Base-by-base conservation (phyloP, 2,797 vertebrate genomes). In the Fundulus diaphanus region DNA sequence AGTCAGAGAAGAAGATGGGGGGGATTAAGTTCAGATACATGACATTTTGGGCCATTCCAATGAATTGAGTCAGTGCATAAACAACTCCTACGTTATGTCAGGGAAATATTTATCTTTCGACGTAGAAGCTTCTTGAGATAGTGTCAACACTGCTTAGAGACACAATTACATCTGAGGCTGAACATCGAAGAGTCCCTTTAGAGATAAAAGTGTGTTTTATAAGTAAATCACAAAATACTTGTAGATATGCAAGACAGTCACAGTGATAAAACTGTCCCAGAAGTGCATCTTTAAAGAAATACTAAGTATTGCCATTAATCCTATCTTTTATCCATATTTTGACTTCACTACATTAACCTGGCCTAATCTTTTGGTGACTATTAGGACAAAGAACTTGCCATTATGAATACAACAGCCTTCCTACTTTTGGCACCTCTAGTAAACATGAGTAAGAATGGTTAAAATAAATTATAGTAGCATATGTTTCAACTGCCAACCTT, bases 61-160 rank as follows among this genome's bases (percentile, higher is more conserved):
- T 88, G 75, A 86, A 83, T 85, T 92, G 87, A 94, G 85, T 93
- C 87, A 88, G 88, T 5, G 75, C 54, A 70, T 93, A 93, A 93
- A 94, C 93, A 94, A 87, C 85, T 88, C 91, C 92, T 89, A 93
- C 89, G 84, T 90, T 33, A 33, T 80, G 83, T 85, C 85, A 80
- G 82, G 83, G 79, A 93, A 93, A 93, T 94, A 92, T 95, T 95
- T 95, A 94, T 93, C 89, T 92, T 92, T 92, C 80, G 90, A 86
- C 89, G 73, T 89, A 91, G 86, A 93, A 88, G 86, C 85, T 67
- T 92, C 93, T 94, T 87, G 52, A 93, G 92, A 92, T 92, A 72
- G 87, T 86, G 93, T 94, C 92, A 92, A 92, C 88, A 93, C 86
- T 83, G 88, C 89, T 89, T 84, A 88, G 85, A 91, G 90, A 87